Conservation (phyloP, 2,888 invertebrate genomes). For the Tinea trinotella region DNA sequence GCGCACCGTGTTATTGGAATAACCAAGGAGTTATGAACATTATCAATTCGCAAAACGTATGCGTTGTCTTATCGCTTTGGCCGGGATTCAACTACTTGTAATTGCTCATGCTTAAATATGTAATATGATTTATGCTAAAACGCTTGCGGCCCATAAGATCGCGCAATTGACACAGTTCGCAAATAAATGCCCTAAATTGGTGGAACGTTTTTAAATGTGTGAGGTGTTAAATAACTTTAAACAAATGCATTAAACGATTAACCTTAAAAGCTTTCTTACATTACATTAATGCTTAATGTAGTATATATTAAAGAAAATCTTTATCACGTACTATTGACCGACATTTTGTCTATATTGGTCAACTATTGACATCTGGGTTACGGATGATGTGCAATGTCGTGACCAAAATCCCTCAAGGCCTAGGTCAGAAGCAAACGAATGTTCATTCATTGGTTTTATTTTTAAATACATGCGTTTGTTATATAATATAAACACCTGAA, state of each 20-base stretch:
- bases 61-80: conserved; percentile 42
- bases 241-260: no score
- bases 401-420: conserved; percentile 33
- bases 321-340: neutral
- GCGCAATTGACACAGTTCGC: conserved; percentile 7
- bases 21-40: conserved; percentile 18
- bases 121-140: conserved; percentile 15
- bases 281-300: no score
- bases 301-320: no score
- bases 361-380: neutral
- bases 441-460: conserved; percentile 39
- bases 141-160: neutral
- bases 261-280: no score
- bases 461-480: conserved; percentile 28
- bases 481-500: conserved; percentile 16
- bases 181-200: conserved; percentile 7
- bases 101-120: conserved; percentile 1
- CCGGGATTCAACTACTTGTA: conserved; percentile 35
- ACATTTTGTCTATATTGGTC: neutral
- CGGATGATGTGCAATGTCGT: neutral
- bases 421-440: conserved; percentile 29
- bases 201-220: no score
- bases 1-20: neutral
- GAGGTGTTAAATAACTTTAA: no score
- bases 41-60: conserved; percentile 17